Percentiles rank a stretch among this genome's conserved stretches.
Conservation (phyloP, 2,797 vertebrate species). For the Danio jaintianensis region DNA sequence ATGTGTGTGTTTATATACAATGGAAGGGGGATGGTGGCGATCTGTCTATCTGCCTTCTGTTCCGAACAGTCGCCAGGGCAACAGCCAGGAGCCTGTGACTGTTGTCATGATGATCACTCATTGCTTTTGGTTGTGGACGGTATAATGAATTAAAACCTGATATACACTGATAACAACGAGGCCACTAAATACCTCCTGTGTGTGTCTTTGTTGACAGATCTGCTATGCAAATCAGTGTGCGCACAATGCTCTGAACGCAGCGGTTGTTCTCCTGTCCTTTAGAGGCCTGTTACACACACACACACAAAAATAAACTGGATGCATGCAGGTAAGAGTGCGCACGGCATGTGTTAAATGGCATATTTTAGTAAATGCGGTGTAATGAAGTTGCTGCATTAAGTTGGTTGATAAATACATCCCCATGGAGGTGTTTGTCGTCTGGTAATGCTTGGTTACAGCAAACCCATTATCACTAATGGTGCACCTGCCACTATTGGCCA, state of each 20-base stretch:
- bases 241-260: constrained; percentile 28
- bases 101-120: constrained; percentile 58
- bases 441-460: constrained; percentile 52
- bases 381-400: not conserved
- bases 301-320: not conserved
- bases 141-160: constrained; percentile 48
- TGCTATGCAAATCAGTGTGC: constrained; percentile 53
- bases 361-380: not conserved
- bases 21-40: not conserved
- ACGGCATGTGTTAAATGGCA: not conserved
- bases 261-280: constrained; percentile 23
- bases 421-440: constrained; percentile 36
- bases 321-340: not conserved
- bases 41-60: constrained; percentile 41
- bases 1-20: not conserved
- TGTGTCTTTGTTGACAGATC: constrained; percentile 38
- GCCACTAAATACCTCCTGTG: constrained; percentile 35
- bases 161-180: constrained; percentile 54
- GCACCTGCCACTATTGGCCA: constrained; percentile 47
- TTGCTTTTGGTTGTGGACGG: constrained; percentile 43
- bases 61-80: constrained; percentile 50
- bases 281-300: not conserved
- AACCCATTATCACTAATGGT: constrained; percentile 44
- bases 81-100: constrained; percentile 34
- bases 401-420: not conserved